phyloP scores from a whole-genome alignment of 2,888 invertebrate species.

The Adelphocoris suturalis region DNA sequence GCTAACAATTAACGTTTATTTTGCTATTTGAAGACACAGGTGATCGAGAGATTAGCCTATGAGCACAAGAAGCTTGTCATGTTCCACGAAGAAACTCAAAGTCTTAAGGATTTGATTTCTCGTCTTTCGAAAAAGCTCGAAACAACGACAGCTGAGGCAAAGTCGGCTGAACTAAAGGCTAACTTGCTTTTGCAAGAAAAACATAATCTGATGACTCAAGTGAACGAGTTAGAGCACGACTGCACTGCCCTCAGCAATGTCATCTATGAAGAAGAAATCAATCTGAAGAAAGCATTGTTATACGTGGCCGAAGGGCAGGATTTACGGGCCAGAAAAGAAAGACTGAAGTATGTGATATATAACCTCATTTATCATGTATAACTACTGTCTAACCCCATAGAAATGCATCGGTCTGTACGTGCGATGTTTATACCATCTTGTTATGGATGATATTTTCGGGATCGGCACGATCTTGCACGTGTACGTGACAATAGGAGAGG shows the following conservation, averaged over 20 bases:
- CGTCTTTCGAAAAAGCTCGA: not conserved
- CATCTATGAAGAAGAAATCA: conserved; percentile 36
- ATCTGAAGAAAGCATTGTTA: conserved; percentile 47
- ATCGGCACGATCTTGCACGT: too few species aligned
- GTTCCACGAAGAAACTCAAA: conserved; percentile 19
- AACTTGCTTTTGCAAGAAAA: conserved; percentile 26
- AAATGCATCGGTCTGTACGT: too few species aligned
- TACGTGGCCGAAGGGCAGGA: conserved; percentile 58
- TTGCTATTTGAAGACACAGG: conserved; percentile 30
- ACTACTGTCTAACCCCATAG: too few species aligned
- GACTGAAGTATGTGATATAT: not conserved
- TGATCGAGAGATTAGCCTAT: conserved; percentile 55
- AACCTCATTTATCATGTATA: too few species aligned
- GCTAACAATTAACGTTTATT: too few species aligned
- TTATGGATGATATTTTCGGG: too few species aligned
- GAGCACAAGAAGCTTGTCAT: conserved; percentile 38
- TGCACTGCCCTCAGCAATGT: not conserved
- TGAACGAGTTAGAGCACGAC: conserved; percentile 45
- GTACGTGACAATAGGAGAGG: too few species aligned
- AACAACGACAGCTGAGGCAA: not conserved
- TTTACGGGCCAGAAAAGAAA: conserved; percentile 3
- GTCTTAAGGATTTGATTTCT: not conserved
- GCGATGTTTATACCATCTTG: too few species aligned
- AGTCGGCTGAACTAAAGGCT: not conserved
- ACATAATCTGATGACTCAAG: conserved; percentile 37